Base-by-base conservation (phyloP, 2,888 invertebrate genomes). In the Drosophila borborema region DNA sequence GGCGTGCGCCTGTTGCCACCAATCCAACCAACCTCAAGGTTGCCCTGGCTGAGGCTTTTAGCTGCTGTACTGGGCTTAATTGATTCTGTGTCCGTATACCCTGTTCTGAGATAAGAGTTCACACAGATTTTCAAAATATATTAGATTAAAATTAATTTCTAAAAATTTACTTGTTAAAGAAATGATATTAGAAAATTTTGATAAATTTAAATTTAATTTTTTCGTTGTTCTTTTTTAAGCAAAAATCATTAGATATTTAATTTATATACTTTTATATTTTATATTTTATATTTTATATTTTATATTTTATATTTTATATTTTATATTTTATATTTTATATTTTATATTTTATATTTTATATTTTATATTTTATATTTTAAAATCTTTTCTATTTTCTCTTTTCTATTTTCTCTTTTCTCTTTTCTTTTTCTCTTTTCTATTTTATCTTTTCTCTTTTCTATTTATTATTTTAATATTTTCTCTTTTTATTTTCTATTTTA, bases 11-110 rank as follows among this genome's bases (percentile, higher is more conserved):
- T 38, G 53, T 20, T 34, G 34, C 51, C 34, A 18, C 3, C 51
- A 12, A 51, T 20, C 14, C 36, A 14, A 16, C 53, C 53, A 36
- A 16, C 38, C 23, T n/a, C 40, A 55, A 55, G 40, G 55, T 40
- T 16, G 20, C 5, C 10, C 28, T 16, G 53, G 20, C 20, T 38
- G 4, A 20, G 36, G 53, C 41, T 12, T 18, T 18, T 7, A 7
- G 18, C 16, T 48, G 31, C 7, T 18, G 10, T 46, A 43, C 31
- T 56, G 41, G 48, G 40, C 43, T 43, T 64, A 74, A 69, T 67
- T 75, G 70, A 64, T 75, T 67, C 18, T 34, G 48, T 62, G 31
- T 63, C 51, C 38, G 18, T 8, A 63, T 60, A 73, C 55, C 62
- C 62, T 62, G 38, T 18, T 12, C n/a, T 12, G 4, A 3, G 14